Percentiles rank a stretch among this genome's conserved stretches.
These are phyloP conservation scores for Cisticola juncidis DNA, from an alignment of 2,113 vertebrate genomes.

Conservation along the genomic window DNA sequence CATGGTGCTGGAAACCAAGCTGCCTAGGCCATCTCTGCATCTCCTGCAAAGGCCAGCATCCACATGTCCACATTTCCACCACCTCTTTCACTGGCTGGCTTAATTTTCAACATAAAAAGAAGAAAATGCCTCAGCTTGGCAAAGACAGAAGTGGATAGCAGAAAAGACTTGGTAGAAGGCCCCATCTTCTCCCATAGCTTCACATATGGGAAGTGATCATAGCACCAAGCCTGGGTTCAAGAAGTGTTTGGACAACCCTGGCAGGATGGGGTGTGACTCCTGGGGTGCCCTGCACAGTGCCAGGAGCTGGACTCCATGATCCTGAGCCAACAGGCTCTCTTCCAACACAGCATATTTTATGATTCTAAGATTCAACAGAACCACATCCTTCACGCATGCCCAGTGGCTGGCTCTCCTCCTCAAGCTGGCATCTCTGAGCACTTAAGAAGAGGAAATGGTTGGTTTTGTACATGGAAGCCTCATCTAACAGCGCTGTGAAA, in stretches of 20 bases:
- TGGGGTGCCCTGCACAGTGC: neutral
- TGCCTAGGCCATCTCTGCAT: neutral
- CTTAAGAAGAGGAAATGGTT: neutral
- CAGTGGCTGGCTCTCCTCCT: neutral
- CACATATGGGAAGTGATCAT: rapidly evolving
- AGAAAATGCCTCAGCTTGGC: neutral
- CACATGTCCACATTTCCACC: rapidly evolving
- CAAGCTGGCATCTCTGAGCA: neutral
- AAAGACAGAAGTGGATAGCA: neutral
- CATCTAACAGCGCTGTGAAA: neutral
- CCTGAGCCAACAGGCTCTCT: neutral
- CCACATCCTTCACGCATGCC: neutral
- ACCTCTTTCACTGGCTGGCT: neutral
- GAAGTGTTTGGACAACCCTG: neutral
- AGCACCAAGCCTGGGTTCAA: neutral
- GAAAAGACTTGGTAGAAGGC: neutral
- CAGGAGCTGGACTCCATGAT: neutral
- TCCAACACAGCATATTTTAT: neutral
- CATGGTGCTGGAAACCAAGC: neutral
- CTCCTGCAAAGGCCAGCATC: neutral
- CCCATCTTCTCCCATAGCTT: neutral
- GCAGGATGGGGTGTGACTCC: neutral
- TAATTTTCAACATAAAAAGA: neutral
- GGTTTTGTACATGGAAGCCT: neutral
- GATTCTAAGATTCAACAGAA: neutral